These are phyloP conservation scores for Chloebia gouldiae DNA, from an alignment of 2,113 vertebrate species.

Conservation along the genomic window DNA sequence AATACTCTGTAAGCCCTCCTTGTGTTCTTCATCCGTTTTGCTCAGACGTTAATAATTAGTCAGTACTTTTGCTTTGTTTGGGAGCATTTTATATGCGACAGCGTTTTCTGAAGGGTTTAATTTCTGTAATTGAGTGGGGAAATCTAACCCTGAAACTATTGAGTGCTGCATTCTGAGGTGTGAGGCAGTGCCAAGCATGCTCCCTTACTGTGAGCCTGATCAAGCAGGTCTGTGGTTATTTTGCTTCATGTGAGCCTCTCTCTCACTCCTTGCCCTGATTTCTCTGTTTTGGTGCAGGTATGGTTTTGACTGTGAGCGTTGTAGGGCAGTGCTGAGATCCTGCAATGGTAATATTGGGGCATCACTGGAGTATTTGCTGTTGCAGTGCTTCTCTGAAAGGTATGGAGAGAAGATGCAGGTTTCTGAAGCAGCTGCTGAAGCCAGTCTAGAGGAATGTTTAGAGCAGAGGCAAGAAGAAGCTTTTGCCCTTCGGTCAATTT, in stretches of 20 bases:
- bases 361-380: slow-evolving; percentile 86
- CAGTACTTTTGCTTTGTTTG: not conserved
- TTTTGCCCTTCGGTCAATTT: slow-evolving; percentile 90
- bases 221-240: not conserved
- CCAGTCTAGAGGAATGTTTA: slow-evolving; percentile 81
- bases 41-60: not conserved
- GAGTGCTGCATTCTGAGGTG: not conserved
- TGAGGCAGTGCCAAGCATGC: not conserved
- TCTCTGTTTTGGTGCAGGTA: slow-evolving; percentile 76
- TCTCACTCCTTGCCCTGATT: not conserved
- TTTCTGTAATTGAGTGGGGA: not conserved
- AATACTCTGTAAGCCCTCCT: not conserved
- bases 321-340: slow-evolving; percentile 76
- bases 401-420: slow-evolving; percentile 77
- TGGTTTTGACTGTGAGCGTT: slow-evolving; percentile 87
- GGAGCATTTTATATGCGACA: not conserved
- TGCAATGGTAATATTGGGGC: slow-evolving; percentile 87
- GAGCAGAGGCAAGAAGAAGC: slow-evolving; percentile 89
- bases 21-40: not conserved
- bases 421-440: slow-evolving; percentile 48
- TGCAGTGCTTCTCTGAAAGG: slow-evolving; percentile 83
- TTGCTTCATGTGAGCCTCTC: not conserved
- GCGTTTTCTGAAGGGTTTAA: not conserved
- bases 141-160: not conserved
- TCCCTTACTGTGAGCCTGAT: not conserved